Evolutionary conservation across 2,113 vertebrate genomes (phyloP).

Genomic region (Bos javanicus): DNA sequence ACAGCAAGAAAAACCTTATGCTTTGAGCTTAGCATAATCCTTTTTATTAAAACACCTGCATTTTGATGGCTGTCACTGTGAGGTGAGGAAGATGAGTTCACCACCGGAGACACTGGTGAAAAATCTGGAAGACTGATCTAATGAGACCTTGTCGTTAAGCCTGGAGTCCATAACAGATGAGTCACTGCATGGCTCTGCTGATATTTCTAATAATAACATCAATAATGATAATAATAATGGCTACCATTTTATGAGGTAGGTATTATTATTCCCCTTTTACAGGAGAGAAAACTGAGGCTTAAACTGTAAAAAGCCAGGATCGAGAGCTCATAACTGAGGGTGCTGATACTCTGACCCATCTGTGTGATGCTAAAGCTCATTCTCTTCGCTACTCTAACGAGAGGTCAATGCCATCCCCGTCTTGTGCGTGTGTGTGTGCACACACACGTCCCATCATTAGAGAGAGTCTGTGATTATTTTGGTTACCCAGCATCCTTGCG

Average conservation of each 20-base stretch:
- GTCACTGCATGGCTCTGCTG: too few species aligned
- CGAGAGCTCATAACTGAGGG: background rate
- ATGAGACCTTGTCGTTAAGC: background rate
- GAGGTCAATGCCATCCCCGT: background rate
- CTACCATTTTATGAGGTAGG: background rate
- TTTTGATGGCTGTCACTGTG: background rate
- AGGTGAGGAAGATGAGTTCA: background rate
- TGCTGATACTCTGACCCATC: background rate
- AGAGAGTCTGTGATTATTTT: background rate
- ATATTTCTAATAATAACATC: background rate
- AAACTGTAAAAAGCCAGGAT: background rate
- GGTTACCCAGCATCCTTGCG: background rate
- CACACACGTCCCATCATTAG: background rate
- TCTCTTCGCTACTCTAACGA: background rate
- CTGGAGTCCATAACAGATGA: background rate
- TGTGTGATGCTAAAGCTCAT: too few species aligned
- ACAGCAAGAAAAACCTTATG: background rate
- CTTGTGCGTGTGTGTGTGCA: rapidly evolving
- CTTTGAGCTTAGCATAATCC: background rate
- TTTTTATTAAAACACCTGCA: background rate
- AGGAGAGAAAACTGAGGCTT: background rate
- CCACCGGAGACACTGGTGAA: background rate
- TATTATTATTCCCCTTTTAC: background rate
- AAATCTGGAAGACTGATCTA: background rate
- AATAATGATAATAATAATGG: background rate